These are phyloP conservation scores for Sphenopsis melanotis DNA, from an alignment of 2,797 vertebrate species.

Conservation along the genomic window DNA sequence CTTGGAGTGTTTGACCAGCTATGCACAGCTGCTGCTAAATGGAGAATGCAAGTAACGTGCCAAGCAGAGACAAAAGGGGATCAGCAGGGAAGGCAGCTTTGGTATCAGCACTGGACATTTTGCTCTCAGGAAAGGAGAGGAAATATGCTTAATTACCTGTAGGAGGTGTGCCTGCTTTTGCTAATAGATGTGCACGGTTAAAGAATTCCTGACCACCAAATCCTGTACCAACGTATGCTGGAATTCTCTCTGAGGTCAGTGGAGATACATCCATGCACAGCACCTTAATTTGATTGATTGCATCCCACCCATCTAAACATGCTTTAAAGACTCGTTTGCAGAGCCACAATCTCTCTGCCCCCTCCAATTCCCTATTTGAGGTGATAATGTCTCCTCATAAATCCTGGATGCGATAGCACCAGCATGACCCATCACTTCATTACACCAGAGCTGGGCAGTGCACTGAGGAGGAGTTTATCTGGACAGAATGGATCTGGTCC, in stretches of 20 bases:
- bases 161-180: conserved; percentile 44
- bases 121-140: background rate
- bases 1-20: conserved; percentile 34
- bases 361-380: background rate
- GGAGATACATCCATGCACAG: background rate
- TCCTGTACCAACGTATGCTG: background rate
- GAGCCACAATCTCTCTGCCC: conserved; percentile 8
- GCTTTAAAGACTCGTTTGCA: background rate
- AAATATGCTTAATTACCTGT: conserved; percentile 18
- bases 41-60: background rate
- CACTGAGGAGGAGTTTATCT: conserved; percentile 63
- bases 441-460: conserved; percentile 32
- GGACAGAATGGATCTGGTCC: conserved; percentile 52
- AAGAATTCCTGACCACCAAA: background rate
- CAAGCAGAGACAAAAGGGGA: background rate
- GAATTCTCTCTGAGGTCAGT: background rate
- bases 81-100: background rate
- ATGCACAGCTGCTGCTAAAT: conserved; percentile 36
- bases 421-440: conserved; percentile 65
- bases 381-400: conserved; percentile 51
- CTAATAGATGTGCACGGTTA: background rate
- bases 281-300: background rate
- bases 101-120: background rate
- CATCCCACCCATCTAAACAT: background rate
- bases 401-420: conserved; percentile 32